These are phyloP conservation scores for Zingel zingel DNA, from an alignment of 2,113 vertebrate species.

Conservation along the genomic window DNA sequence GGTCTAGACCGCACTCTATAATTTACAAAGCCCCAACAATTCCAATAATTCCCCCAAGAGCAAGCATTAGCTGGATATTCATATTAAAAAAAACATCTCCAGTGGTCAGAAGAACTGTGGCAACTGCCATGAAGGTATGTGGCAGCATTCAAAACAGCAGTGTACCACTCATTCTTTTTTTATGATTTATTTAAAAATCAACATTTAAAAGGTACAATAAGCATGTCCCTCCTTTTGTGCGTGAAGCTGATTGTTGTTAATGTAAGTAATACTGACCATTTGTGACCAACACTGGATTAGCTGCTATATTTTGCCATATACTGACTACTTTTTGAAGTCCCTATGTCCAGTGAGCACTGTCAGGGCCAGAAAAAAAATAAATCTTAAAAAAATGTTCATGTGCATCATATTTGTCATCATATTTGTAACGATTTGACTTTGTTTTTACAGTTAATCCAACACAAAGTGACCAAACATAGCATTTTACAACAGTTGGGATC, in stretches of 20 bases:
- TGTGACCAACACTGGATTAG: background rate
- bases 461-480: background rate
- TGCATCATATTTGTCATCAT: background rate
- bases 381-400: background rate
- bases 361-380: background rate
- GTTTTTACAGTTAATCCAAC: conserved; percentile 16
- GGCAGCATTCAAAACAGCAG: background rate
- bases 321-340: background rate
- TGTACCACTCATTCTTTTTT: background rate
- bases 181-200: background rate
- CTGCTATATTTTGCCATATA: conserved; percentile 4
- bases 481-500: background rate
- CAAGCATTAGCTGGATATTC: too few relatives aligned
- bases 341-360: background rate
- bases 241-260: conserved; percentile 15
- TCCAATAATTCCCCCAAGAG: too few relatives aligned
- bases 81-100: background rate
- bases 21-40: too few relatives aligned
- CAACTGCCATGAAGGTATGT: too few relatives aligned
- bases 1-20: too few relatives aligned
- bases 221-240: background rate
- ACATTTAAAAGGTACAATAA: too few relatives aligned
- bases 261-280: conserved; percentile 1
- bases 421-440: background rate
- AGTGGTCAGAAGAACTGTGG: background rate